A percentile compares a stretch with the other conserved stretches of the same genome.
phyloP scores from a whole-genome alignment of 2,888 invertebrate species.

The Xanthia icteritia region DNA sequence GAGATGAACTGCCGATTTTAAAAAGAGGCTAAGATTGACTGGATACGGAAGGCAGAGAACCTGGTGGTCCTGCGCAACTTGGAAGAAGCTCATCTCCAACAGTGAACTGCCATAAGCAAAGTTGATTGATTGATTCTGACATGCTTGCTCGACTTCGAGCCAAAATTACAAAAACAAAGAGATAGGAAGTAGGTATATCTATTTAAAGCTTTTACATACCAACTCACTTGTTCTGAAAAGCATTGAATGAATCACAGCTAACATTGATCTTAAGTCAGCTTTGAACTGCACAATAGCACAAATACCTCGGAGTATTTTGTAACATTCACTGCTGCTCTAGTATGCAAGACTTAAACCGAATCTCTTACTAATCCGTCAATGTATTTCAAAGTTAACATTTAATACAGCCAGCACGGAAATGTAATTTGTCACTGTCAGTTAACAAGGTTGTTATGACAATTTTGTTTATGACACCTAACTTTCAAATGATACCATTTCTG shows the following conservation, averaged over 20 bases:
- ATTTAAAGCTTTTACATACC: background rate
- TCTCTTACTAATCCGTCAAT: background rate
- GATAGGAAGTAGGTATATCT: background rate
- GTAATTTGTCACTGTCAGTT: constrained; percentile 43
- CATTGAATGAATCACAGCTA: constrained; percentile 32
- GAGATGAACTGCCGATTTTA: no score
- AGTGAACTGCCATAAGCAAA: background rate
- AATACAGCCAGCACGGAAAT: constrained; percentile 20
- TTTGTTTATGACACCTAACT: constrained; percentile 50
- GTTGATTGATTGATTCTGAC: background rate
- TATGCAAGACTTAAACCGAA: background rate
- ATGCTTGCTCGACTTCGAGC: background rate
- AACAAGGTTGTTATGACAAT: constrained; percentile 48
- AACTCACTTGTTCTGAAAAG: background rate
- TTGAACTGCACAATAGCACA: constrained; percentile 1
- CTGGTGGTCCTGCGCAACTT: background rate
- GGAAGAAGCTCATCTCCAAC: background rate
- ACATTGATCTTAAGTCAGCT: constrained; percentile 1
- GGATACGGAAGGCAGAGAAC: background rate
- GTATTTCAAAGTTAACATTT: background rate
- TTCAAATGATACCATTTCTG: constrained; percentile 51
- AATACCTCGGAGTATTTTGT: background rate
- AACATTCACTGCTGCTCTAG: background rate
- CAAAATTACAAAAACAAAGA: background rate
- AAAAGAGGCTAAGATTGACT: no score